These are phyloP conservation scores for Chrysaora quinquecirrha DNA, from an alignment of 30 jellyfish, hydroid and myxozoan genomes.

Conservation along the genomic window DNA sequence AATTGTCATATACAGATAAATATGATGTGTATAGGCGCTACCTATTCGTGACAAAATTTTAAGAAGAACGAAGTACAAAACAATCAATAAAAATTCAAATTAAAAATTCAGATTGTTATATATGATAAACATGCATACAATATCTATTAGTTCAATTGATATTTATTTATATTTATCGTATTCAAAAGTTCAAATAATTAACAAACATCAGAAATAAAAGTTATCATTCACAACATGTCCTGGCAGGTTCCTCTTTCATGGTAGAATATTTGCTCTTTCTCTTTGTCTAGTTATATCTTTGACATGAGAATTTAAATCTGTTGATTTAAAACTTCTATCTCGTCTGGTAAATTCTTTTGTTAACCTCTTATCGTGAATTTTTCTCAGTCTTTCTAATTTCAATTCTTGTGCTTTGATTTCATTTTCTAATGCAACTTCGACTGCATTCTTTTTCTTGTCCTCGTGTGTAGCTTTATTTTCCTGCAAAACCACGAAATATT, in stretches of 20 bases:
- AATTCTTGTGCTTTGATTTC: constrained; percentile 48
- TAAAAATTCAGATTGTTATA: too few species aligned
- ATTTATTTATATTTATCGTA: too few species aligned
- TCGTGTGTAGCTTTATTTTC: constrained; percentile 4
- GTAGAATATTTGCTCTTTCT: constrained; percentile 70
- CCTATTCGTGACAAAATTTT: too few species aligned
- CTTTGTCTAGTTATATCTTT: constrained; percentile 44
- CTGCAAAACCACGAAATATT: neutral
- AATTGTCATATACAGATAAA: too few species aligned
- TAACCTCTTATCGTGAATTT: constrained; percentile 56
- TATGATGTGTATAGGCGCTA: too few species aligned
- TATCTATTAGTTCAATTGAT: too few species aligned
- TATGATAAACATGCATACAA: too few species aligned
- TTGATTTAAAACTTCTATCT: constrained; percentile 25
- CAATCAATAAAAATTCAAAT: too few species aligned
- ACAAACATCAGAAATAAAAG: too few species aligned
- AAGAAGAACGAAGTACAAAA: too few species aligned
- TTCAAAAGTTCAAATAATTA: too few species aligned
- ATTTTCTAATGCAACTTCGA: constrained; percentile 37
- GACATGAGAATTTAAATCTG: constrained; percentile 70
- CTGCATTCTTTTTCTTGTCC: constrained; percentile 8
- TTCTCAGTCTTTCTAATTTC: constrained; percentile 51
- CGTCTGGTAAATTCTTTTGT: constrained; percentile 46
- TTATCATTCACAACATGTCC: too few species aligned
- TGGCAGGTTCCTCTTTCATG: constrained; percentile 46